Base-by-base conservation (phyloP, 2,888 invertebrate genomes). In the Prostheceraeus crozeri region DNA sequence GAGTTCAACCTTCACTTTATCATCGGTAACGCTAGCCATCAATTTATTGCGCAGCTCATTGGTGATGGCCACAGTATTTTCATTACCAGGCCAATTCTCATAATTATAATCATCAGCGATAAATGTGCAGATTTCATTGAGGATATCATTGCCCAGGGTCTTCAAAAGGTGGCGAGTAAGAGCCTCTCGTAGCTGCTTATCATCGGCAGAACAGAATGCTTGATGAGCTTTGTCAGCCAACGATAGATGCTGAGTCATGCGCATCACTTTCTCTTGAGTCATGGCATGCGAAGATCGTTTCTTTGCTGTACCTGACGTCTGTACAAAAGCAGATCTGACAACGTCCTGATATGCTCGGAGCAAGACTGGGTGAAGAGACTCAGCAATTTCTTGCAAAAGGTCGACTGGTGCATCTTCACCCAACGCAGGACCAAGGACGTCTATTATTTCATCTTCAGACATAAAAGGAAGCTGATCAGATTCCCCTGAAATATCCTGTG, bases 301-400 rank as follows among this genome's bases (percentile, higher is more conserved):
- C 4, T 21, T 14, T n/a, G 40, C 40, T 4, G 40, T 40, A n/a
- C n/a, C 19, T 4, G 40, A 40, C 16, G 40, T 40, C 19, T 40
- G 40, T 16, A 40, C 16, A n/a, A 40, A 40, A 40, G 19, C 40
- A 16, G 40, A 40, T 4, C 19, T 14, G n/a, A 40, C 6, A 4
- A 40, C 40, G 19, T 40, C 40, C 19, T 40, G 40, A 40, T 40
- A 40, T 6, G 16, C 19, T n/a, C 40, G 40, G 14, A 40, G n/a
- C 14, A 40, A 21, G 4, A 21, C 16, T n/a, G 14, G 14, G 16
- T 40, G 16, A 8, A 40, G n/a, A 16, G 14, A 14, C 14, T 21
- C 14, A 4, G 40, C 40, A 40, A 40, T 6, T 4, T 4, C 40
- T 8, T 14, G 4, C 14, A 4, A 21, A 40, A 40, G 19, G 4